A percentile compares a stretch with the other conserved stretches of the same genome.
Evolutionary conservation across 2,888 invertebrate species (phyloP).

Genomic region (Epiblema foenella): DNA sequence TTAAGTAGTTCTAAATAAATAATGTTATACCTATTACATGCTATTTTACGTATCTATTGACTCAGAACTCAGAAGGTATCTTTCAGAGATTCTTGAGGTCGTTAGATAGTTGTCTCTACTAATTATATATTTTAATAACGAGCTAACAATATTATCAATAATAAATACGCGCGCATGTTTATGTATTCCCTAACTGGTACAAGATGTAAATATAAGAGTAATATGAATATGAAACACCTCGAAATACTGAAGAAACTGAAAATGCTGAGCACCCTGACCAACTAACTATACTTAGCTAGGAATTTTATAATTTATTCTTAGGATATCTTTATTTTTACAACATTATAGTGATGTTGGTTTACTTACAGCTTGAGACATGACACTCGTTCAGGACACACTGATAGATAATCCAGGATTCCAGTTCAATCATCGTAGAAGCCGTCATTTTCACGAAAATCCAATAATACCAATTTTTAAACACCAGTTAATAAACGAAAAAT

Average conservation of each 20-base stretch:
- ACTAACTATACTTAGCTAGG: background rate
- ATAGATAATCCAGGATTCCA: constrained; percentile 89
- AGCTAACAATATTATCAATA: background rate
- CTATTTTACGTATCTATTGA: no score
- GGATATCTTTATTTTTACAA: background rate
- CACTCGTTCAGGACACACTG: constrained; percentile 88
- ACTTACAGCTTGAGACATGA: constrained; percentile 88
- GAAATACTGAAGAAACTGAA: background rate
- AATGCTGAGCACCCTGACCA: background rate
- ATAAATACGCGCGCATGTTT: background rate
- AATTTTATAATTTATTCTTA: background rate
- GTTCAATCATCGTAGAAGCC: constrained; percentile 86
- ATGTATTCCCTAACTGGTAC: background rate
- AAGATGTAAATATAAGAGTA: background rate
- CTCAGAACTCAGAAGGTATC: background rate
- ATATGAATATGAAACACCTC: background rate
- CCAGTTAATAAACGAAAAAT: constrained; percentile 21
- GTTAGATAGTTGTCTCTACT: background rate
- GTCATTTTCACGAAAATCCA: constrained; percentile 68
- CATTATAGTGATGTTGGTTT: constrained; percentile 41
- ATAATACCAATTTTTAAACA: constrained; percentile 29
- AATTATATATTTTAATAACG: background rate
- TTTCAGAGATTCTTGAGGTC: background rate
- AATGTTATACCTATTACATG: background rate
- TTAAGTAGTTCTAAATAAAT: background rate